A percentile compares a stretch with the other conserved stretches of the same genome.
These are phyloP conservation scores for Styela plicata DNA, from an alignment of 23 tunicate genomes.

Conservation along the genomic window DNA sequence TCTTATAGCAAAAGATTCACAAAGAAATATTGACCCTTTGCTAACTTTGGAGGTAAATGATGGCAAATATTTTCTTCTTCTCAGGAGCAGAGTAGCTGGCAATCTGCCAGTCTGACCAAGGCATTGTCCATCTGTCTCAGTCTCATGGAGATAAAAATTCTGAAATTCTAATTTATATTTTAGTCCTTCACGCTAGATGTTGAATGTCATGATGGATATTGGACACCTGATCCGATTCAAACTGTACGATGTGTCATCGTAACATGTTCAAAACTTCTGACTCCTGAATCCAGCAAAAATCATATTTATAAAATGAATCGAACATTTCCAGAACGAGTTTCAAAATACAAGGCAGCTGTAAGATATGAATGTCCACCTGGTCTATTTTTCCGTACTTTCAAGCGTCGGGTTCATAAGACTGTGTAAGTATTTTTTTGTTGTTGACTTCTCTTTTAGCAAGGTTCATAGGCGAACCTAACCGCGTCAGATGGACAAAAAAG, in stretches of 20 bases:
- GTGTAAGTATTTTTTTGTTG: constrained; percentile 8
- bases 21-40: too few species aligned
- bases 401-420: neutral
- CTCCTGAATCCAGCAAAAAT: neutral
- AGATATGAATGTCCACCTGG: constrained; percentile 42
- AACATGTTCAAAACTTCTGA: constrained; percentile 37
- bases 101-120: too few species aligned
- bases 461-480: too few species aligned
- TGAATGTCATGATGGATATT: constrained; percentile 39
- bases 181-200: constrained; percentile 23
- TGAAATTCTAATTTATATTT: too few species aligned
- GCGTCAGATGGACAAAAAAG: too few species aligned
- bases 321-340: constrained; percentile 18
- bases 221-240: constrained; percentile 39
- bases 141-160: too few species aligned
- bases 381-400: constrained; percentile 35
- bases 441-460: too few species aligned
- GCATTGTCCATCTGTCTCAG: too few species aligned
- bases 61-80: too few species aligned
- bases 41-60: too few species aligned
- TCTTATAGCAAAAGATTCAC: too few species aligned
- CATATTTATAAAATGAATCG: constrained; percentile 20
- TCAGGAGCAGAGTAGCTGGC: too few species aligned
- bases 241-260: constrained; percentile 41
- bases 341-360: constrained; percentile 27